These are phyloP conservation scores for Andricus quercusramuli DNA, from an alignment of 2,888 invertebrate species.

Conservation along the genomic window DNA sequence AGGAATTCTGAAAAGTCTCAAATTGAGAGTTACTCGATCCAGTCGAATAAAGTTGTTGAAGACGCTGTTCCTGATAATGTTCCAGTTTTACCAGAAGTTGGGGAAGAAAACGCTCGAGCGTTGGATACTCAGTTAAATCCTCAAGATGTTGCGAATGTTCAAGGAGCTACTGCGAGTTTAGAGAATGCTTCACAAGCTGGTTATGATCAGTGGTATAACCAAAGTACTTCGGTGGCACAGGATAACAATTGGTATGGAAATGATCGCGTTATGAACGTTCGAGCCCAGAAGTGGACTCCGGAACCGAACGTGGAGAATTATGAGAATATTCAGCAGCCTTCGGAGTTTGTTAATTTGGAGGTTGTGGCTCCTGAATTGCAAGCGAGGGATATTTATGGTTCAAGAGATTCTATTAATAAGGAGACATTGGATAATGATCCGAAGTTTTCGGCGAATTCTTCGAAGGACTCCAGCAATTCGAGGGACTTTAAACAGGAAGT, in stretches of 20 bases:
- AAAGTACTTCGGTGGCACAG: slow-evolving; percentile 59
- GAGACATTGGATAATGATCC: slow-evolving; percentile 74
- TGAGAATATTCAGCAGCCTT: slow-evolving; percentile 73
- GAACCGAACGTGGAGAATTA: slow-evolving; percentile 74
- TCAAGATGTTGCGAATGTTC: slow-evolving; percentile 5
- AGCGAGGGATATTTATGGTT: slow-evolving; percentile 72
- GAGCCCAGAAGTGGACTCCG: slow-evolving; percentile 61
- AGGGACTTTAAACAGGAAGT: slow-evolving; percentile 68
- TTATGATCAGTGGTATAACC: slow-evolving; percentile 76
- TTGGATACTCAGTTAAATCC: slow-evolving; percentile 22
- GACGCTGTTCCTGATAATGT: slow-evolving; percentile 50
- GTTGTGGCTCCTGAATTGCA: slow-evolving; percentile 69
- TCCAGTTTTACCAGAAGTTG: slow-evolving; percentile 45
- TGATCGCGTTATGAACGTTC: slow-evolving; percentile 57
- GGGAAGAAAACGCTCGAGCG: slow-evolving; percentile 31
- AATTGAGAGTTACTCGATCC: background rate
- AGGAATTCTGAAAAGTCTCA: slow-evolving; percentile 2
- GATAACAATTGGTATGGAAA: slow-evolving; percentile 66
- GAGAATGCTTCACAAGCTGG: slow-evolving; percentile 60
- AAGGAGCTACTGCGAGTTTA: slow-evolving; percentile 39
- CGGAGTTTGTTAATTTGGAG: slow-evolving; percentile 73
- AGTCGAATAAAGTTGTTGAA: slow-evolving; percentile 12
- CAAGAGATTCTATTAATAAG: slow-evolving; percentile 73
- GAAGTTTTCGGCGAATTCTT: slow-evolving; percentile 57
- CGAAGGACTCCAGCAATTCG: slow-evolving; percentile 58